Conservation (phyloP, 2,113 vertebrate species). For the Solea solea region DNA sequence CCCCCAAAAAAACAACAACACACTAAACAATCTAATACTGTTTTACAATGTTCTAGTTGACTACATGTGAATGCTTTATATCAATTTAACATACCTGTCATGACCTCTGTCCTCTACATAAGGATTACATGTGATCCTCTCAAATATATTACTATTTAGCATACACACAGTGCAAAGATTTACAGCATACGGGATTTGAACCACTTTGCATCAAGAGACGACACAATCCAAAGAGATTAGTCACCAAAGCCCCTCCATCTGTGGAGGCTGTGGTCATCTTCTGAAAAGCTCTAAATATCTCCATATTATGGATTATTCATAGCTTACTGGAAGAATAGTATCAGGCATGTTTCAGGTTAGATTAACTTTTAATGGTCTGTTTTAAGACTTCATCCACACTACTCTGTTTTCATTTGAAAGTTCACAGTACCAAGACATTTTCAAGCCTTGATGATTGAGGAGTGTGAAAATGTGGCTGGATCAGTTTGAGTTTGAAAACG, state of each 20-base stretch:
- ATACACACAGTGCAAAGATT: slow-evolving; percentile 30
- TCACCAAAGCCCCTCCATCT: slow-evolving; percentile 36
- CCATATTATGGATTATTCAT: too few species aligned
- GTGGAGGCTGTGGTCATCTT: slow-evolving; percentile 5
- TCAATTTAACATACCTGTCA: neutral
- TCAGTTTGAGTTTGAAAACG: too few species aligned
- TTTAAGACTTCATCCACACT: too few species aligned
- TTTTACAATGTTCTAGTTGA: slow-evolving; percentile 3
- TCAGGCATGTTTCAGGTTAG: too few species aligned
- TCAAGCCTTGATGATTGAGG: too few species aligned
- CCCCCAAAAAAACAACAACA: too few species aligned
- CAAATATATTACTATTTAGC: slow-evolving; percentile 11
- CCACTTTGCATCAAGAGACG: slow-evolving; percentile 51
- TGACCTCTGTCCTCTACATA: slow-evolving; percentile 16
- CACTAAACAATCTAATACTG: neutral
- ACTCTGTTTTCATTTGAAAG: too few species aligned
- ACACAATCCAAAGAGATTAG: slow-evolving; percentile 70
- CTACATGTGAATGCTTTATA: neutral
- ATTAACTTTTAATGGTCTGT: too few species aligned
- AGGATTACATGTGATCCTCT: slow-evolving; percentile 30
- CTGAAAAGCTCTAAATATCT: too few species aligned
- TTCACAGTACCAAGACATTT: too few species aligned
- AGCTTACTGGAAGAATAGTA: too few species aligned
- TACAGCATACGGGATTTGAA: slow-evolving; percentile 48
- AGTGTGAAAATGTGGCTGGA: too few species aligned